Evolutionary conservation across 1,140 invertebrate species (phyloP), one percentile per base, ranked within the genome.

Genomic region (Pararge aegeria): DNA sequence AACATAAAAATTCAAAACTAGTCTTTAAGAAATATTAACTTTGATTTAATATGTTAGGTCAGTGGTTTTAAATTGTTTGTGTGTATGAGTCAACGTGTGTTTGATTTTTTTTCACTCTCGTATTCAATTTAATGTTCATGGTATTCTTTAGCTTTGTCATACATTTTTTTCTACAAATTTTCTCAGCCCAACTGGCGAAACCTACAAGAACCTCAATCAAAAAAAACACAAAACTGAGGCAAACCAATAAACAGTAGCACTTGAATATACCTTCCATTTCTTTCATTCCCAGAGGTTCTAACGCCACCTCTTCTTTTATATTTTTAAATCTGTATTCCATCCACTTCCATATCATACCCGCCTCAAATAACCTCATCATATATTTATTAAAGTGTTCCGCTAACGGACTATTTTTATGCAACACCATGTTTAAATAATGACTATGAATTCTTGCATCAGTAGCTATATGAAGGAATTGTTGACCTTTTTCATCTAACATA

Each of bases 391-490:
- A 77, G 16, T 65, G 46, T n/a, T 70, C 64, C 3, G 77, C 81
- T 6, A 89, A 10, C 0, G 78, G 69, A 4, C 80, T 86, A 57
- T 89, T 56, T 63, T 70, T 82, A 0, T 75, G 69, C 20, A 87
- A 61, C 49, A 86, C 50, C 66, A 89, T 79, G 15, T 78, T 75
- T 48, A 90, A 65, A 55, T 85, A 90, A 46, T 84, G 65, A 59
- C 80, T 90, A 63, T 91, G 90, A 19, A 89, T 78, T 68, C 74
- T 81, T 20, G 90, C 87, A 58, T 66, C 48, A 46, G 66, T 64
- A 5, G 81, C 80, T 20, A 90, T 70, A 40, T 90, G 88, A 18
- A 90, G 61, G 67, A 79, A 89, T 46, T 86, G 84, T 59, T 84
- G 68, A 0, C 87, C 89, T 48, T 83, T 75, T 2, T 79, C 69